Evolutionary conservation across 2,113 vertebrate genomes (phyloP).

Genomic region (Corydoras sp.): DNA sequence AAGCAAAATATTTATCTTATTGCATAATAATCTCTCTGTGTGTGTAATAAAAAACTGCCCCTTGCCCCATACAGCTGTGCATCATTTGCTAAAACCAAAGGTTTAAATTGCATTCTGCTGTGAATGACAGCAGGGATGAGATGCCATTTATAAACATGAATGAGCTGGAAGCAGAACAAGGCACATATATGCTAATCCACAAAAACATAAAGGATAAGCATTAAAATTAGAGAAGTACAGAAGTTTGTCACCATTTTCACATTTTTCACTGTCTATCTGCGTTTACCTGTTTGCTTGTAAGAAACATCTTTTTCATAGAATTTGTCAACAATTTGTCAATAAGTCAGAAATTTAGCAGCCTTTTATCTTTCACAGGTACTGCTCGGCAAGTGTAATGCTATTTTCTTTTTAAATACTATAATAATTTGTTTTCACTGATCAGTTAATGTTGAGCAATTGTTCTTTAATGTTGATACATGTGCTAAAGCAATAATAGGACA

Average conservation of each 20-base stretch:
- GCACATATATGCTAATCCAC: slow-evolving; percentile 47
- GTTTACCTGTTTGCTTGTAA: background rate
- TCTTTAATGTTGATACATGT: no score
- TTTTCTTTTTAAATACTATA: no score
- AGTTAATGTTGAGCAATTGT: no score
- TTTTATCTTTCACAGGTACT: no score
- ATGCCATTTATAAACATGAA: slow-evolving; percentile 30
- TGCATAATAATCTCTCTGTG: no score
- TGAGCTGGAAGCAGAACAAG: slow-evolving; percentile 45
- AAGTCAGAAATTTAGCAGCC: no score
- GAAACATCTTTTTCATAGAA: no score
- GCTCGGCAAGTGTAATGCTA: no score
- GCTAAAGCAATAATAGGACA: no score
- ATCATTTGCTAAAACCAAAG: slow-evolving; percentile 19
- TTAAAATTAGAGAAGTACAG: slow-evolving; percentile 24
- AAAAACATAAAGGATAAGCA: slow-evolving; percentile 41
- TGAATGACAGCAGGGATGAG: slow-evolving; percentile 20
- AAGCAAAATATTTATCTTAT: no score
- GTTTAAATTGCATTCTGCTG: slow-evolving; percentile 23
- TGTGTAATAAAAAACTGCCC: slow-evolving; percentile 16
- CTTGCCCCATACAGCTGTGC: slow-evolving; percentile 18
- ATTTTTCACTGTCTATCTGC: background rate
- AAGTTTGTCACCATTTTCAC: background rate
- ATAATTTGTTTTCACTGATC: no score
- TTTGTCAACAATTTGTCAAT: no score